Evolutionary conservation across 2,113 vertebrate species (phyloP), one percentile per base, ranked within the genome.

Genomic region (Dermatemys mawii): DNA sequence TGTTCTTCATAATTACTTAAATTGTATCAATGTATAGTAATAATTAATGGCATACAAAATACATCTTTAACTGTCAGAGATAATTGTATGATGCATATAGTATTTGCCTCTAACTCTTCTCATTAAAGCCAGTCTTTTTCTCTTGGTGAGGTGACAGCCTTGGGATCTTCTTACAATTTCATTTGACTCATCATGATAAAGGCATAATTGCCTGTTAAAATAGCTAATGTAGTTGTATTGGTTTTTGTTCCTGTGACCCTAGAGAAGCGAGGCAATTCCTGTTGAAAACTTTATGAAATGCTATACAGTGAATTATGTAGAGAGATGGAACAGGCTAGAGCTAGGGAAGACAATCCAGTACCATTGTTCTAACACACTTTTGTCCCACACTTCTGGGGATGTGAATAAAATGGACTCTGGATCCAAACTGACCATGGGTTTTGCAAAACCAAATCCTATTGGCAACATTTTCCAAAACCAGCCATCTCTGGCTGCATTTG

Each of bases 221-320:
- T 4, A 11, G 4, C 63, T 49, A 2, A 0, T 75, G 9, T 1
- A 67, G 1, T 11, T 1, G 0, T 73, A 57, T 48, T 46, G n/a
- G 87, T 88, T 0, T 0, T 35, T 35, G 51, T 11, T 78, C 90
- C 87, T 35, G 22, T 57, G 6, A 0, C 57, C n/a, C 55, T 0
- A 21, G 0, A 80, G 83, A 48, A 4, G 0, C 6, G 67, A 54
- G 70, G 63, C 35, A 5, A 1, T 51, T 76, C 83, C 92, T 4
- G 0, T 6, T 2, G 83, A 13, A 51, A 89, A 32, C 60, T 21
- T 81, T 27, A 22, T 70, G 63, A 70, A 22, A 70, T 70, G 87
- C 73, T 46, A 1, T 5, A 5, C 8, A 17, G 90, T 90, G 76
- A 21, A 0, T 7, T 5, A 1, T 0, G 35, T 17, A 73, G 35